These are phyloP conservation scores for Thamnophis sirtalis DNA, from an alignment of 2,113 vertebrate genomes.

Conservation along the genomic window DNA sequence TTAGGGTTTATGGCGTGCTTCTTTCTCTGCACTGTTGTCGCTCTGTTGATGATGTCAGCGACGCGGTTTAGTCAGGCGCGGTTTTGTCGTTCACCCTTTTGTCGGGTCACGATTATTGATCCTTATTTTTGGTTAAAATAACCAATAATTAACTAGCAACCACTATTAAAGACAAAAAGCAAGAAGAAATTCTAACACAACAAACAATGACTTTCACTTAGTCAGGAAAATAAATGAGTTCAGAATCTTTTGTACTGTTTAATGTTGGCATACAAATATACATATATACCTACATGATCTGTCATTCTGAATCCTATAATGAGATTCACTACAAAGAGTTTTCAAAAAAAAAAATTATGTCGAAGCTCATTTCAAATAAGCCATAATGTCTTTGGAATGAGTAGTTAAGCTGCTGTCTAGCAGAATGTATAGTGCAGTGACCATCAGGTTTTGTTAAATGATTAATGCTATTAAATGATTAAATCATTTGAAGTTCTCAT, in stretches of 20 bases:
- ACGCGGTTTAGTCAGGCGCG: no score
- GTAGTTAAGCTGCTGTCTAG: conserved; percentile 26
- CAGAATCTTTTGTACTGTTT: neutral
- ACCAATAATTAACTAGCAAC: neutral
- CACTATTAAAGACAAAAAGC: neutral
- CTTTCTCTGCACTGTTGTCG: no score
- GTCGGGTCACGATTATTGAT: no score
- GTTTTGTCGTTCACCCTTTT: no score
- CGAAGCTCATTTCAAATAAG: conserved; percentile 2
- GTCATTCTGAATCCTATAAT: neutral
- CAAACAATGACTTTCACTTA: neutral
- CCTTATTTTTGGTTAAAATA: neutral
- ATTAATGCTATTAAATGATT: conserved; percentile 57
- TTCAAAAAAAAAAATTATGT: neutral
- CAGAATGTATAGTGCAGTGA: conserved; percentile 23
- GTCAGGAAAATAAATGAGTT: neutral
- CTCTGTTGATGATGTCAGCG: no score
- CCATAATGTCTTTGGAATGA: conserved; percentile 7
- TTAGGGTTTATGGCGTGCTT: no score
- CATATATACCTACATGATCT: neutral
- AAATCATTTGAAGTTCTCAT: conserved; percentile 46
- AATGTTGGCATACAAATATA: neutral
- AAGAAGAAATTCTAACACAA: neutral
- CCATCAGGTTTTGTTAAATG: conserved; percentile 49
- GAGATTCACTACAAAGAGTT: conserved; percentile 20